Evolutionary conservation across 2,113 vertebrate genomes (phyloP).

Genomic region (Centropristis striata): DNA sequence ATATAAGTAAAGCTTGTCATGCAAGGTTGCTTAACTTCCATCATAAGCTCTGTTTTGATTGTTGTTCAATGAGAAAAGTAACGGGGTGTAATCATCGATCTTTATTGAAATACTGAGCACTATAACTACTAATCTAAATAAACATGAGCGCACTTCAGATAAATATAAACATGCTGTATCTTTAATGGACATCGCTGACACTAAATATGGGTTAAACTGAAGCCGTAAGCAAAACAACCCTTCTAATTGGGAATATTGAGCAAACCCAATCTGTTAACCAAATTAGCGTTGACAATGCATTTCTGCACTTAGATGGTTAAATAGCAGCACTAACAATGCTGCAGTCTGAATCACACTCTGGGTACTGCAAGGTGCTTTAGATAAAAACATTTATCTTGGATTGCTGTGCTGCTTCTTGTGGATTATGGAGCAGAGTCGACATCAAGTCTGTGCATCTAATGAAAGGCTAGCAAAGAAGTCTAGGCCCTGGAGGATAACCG

Average conservation of each 20-base stretch:
- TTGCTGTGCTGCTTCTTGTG: background rate
- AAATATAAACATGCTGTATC: background rate
- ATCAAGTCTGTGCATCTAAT: too few relatives aligned
- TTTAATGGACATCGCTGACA: constrained; percentile 8
- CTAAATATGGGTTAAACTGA: constrained; percentile 21
- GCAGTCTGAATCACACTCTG: constrained; percentile 17
- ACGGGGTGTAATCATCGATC: background rate
- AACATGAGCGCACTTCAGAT: background rate
- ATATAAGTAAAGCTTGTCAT: constrained; percentile 3
- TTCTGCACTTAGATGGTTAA: constrained; percentile 26
- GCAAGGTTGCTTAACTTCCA: constrained; percentile 21
- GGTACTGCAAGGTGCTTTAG: background rate
- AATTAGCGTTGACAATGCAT: constrained; percentile 38
- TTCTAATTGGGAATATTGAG: constrained; percentile 38
- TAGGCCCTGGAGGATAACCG: too few relatives aligned
- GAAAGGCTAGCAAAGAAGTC: too few relatives aligned
- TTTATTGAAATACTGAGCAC: background rate
- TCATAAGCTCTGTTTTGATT: constrained; percentile 12
- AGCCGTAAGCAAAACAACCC: constrained; percentile 1
- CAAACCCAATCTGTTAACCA: constrained; percentile 26
- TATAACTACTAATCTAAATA: background rate
- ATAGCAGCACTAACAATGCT: constrained; percentile 10
- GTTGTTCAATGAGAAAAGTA: background rate
- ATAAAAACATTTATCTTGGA: background rate
- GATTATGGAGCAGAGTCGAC: too few relatives aligned